Base-by-base conservation (phyloP, 2,888 invertebrate species). In the Ormyrus nitidulus region DNA sequence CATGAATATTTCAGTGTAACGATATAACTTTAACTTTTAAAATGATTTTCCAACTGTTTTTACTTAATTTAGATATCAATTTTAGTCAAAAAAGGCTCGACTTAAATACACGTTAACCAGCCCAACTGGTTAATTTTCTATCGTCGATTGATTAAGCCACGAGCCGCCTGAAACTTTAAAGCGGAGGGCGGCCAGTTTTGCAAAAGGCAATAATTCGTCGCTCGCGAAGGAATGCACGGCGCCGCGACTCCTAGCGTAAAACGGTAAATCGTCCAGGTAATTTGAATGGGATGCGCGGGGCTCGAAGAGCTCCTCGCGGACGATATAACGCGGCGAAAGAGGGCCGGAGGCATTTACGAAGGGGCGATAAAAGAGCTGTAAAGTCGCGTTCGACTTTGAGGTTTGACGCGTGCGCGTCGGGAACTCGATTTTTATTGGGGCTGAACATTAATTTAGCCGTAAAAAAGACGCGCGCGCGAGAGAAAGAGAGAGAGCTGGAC, bases 401-500 rank as follows among this genome's bases (percentile, higher is more conserved):
- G 80, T 77, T 74, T 71, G 73, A 81, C 81, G 74, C 75, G 79
- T 59, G 78, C 75, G 74, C 70, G 58, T 8, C 53, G 77, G 56
- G 59, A 71, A 71, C 76, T 81, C 82, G 77, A 83, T 83, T 85
- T 34, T 85, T 85, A 85, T 84, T 84, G 83, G 81, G 69, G 77
- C 81, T 77, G 79, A 84, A 80, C 84, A 83, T 84, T 84, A 84
- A 84, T 84, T 85, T 84, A 79, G 81, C 82, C 79, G 81, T 85
- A 84, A 85, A 85, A 76, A 75, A 58, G 53, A 34, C 34, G 34
- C 34, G 34, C 2, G 34, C 34, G 34, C 34, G 9, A 8, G 10
- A 51, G 34, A 44, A 11, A 56, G 46, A 8, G 53, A 62, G 2
- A 19, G 11, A 19, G 13, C 2, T 2, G 34, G 34, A 34, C 34